Base-by-base conservation (phyloP, 2,888 invertebrate species). In the Arenicola marina region DNA sequence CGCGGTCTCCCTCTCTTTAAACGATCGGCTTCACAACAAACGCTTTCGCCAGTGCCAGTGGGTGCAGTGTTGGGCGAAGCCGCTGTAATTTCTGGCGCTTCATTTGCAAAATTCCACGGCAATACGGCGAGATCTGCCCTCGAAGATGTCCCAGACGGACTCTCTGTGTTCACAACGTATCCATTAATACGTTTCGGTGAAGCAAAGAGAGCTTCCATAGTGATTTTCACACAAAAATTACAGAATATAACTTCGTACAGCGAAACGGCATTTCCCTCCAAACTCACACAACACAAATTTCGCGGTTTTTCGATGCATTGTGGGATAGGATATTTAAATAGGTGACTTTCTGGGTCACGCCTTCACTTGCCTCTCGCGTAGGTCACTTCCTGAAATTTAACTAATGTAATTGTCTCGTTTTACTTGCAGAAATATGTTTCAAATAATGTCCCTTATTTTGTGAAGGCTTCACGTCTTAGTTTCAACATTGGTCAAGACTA, bases 1-100 rank as follows among this genome's bases (percentile, higher is more conserved):
- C 90, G 85, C 21, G 91, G 91, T 71, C 91, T 83, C 21, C 91
- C 91, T 70, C 90, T 59, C 55, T 61, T 70, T 15, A 28, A 32
- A 11, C 48, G 15, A 7, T 48, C 48, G 11, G 11, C 24, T 11
- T 48, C 48, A 7, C 15, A 21, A 7, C 24, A 11, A 7, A n/a
- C 48, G 26, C 48, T 7, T 7, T 11, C 7, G 7, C 7, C 7
- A 48, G 24, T 24, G n/a, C 15, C 48, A 11, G 7, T 24, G 18
- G 15, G 48, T n/a, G n/a, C n/a, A 11, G 15, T 11, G n/a, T n/a
- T 24, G 18, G 48, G 48, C 7, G 18, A 7, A 7, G 48, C 24
- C 18, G 7, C 15, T 11, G 11, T 48, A 4, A 53, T 31, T 28
- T 53, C 32, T 32, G 7, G 53, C 32, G 53, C 32, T 11, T 32